Percentiles rank a stretch among this genome's conserved stretches.
These are phyloP conservation scores for Eulemur rubriventer DNA, from an alignment of 2,797 vertebrate genomes.

Conservation along the genomic window DNA sequence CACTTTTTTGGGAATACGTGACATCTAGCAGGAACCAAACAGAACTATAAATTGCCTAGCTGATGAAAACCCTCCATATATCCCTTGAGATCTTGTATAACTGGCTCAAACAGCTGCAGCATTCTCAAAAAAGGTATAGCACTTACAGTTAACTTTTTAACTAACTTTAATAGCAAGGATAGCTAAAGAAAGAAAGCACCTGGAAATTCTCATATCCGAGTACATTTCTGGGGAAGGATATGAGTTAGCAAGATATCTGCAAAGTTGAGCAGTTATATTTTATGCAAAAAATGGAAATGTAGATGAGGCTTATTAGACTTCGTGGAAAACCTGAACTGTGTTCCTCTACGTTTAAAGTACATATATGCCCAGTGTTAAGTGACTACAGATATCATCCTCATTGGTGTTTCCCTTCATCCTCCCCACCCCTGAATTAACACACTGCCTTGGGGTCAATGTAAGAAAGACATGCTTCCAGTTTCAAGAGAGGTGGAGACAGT, in stretches of 20 bases:
- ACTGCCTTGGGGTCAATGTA: neutral
- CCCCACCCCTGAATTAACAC: neutral
- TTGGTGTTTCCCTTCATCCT: neutral
- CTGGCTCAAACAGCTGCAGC: constrained; percentile 62
- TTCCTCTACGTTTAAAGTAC: neutral
- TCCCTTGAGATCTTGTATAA: constrained; percentile 58
- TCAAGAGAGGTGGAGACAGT: neutral
- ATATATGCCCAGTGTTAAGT: neutral
- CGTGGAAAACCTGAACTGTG: neutral
- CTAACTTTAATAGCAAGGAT: constrained; percentile 43
- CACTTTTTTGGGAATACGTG: constrained; percentile 65
- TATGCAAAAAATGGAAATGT: neutral
- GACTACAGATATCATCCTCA: neutral
- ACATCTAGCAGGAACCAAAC: constrained; percentile 57
- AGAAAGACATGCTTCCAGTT: neutral
- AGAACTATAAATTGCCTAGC: constrained; percentile 62
- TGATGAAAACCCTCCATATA: constrained; percentile 53
- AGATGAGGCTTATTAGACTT: neutral
- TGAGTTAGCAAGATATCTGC: constrained; percentile 1
- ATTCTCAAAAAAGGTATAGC: constrained; percentile 58
- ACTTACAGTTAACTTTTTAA: constrained; percentile 46
- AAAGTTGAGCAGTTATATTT: neutral
- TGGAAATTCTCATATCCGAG: constrained; percentile 13
- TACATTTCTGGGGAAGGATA: neutral
- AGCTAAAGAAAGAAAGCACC: constrained; percentile 49